Conservation (phyloP, 2,888 invertebrate genomes). For the Idaea aversata region DNA sequence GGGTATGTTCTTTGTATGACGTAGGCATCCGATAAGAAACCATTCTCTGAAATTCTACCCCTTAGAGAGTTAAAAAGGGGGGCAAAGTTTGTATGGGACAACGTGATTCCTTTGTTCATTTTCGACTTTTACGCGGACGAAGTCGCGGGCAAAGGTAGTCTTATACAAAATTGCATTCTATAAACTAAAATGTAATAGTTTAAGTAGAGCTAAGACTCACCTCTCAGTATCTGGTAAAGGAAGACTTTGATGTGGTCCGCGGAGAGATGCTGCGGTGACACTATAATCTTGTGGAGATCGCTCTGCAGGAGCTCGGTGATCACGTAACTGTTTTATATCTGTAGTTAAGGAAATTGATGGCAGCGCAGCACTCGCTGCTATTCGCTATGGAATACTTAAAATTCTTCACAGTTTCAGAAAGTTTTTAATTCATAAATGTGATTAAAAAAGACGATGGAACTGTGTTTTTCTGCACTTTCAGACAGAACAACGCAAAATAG, state of each 20-base stretch:
- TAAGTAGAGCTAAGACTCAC: constrained; percentile 75
- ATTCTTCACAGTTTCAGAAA: neutral
- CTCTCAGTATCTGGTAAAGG: constrained; percentile 99
- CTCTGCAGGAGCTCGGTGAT: constrained; percentile 99
- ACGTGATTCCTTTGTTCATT: no score
- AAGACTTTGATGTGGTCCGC: constrained; percentile 99
- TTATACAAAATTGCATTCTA: no score
- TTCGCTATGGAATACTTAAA: neutral
- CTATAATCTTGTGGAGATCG: constrained; percentile 99
- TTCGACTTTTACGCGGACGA: no score
- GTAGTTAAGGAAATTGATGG: constrained; percentile 55
- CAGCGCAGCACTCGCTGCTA: neutral
- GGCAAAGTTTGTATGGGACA: no score
- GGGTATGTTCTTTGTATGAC: no score
- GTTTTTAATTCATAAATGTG: neutral
- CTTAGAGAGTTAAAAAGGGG: no score
- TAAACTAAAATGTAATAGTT: no score
- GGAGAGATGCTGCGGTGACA: constrained; percentile 98
- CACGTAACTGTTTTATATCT: constrained; percentile 89
- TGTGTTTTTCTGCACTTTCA: neutral
- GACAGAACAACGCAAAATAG: neutral
- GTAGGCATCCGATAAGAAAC: no score
- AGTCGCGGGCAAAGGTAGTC: no score
- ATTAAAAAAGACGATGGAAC: neutral
- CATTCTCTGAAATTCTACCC: no score